Conservation (phyloP, 1,140 invertebrate genomes). For the Neotoxoptera formosana region DNA sequence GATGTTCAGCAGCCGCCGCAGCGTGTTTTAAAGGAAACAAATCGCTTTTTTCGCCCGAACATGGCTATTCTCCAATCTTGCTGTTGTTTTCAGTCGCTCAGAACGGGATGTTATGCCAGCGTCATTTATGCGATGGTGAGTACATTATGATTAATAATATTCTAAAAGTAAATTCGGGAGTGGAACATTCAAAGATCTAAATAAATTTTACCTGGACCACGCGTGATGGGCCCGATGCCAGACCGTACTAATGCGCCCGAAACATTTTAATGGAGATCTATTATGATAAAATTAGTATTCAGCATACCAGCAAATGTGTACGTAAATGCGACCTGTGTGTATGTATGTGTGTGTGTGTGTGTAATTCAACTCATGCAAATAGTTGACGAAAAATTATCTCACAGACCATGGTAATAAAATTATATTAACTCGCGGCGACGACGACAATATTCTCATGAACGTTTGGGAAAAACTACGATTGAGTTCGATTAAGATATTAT, state of each 20-base stretch:
- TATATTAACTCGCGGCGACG: background rate
- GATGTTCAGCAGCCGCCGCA: background rate
- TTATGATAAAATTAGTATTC: conserved; percentile 3
- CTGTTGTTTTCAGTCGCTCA: conserved; percentile 81
- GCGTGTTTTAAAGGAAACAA: conserved; percentile 42
- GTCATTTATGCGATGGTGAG: conserved; percentile 78
- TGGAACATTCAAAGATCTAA: background rate
- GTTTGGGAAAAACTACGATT: background rate
- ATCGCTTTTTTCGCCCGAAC: background rate
- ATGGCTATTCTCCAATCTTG: conserved; percentile 83
- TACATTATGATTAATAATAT: conserved; percentile 61
- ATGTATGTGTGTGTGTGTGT: no score
- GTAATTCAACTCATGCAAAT: background rate
- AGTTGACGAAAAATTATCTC: background rate
- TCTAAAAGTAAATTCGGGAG: conserved; percentile 20
- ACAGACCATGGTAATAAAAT: background rate
- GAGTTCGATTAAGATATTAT: background rate
- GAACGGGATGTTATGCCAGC: conserved; percentile 78
- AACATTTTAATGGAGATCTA: background rate
- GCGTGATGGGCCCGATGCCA: background rate
- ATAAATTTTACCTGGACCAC: conserved; percentile 12
- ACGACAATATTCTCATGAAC: background rate
- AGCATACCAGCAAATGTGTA: background rate
- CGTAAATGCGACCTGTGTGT: no score
- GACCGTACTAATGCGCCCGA: background rate